Conservation (phyloP, 2,113 vertebrate species). For the Apodemus speciosus region DNA sequence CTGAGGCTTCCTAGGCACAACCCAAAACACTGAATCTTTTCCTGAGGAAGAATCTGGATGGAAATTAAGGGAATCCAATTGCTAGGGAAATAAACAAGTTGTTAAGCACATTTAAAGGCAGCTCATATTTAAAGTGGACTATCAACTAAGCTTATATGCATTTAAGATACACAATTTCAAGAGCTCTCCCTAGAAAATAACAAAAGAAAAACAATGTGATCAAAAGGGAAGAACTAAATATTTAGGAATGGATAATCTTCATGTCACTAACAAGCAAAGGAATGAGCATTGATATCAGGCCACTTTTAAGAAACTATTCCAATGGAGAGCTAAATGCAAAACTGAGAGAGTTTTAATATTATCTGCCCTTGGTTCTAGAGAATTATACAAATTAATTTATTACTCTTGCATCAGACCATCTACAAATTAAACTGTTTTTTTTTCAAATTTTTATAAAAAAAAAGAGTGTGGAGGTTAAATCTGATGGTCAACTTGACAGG, state of each 20-base stretch:
- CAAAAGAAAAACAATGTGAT: not conserved
- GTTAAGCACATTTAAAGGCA: conserved; percentile 40
- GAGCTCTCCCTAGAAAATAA: not conserved
- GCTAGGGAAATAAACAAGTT: conserved; percentile 17
- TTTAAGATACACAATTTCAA: conserved; percentile 38
- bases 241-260: not conserved
- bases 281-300: not conserved
- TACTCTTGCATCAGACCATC: not conserved
- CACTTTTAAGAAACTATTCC: conserved; percentile 32
- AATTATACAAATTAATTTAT: not conserved
- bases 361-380: not conserved
- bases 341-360: conserved; percentile 23
- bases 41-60: not conserved
- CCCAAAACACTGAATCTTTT: not conserved
- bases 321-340: conserved; percentile 12
- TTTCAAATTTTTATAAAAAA: conserved; percentile 14
- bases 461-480: not conserved
- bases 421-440: not conserved
- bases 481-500: not conserved
- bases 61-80: conserved; percentile 9
- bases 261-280: not conserved
- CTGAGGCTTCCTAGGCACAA: not conserved
- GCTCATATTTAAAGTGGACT: conserved; percentile 47
- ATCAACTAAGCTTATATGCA: not conserved
- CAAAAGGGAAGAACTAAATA: not conserved